Percentiles rank a stretch among this genome's conserved stretches.
Evolutionary conservation across 2,113 vertebrate species (phyloP).

Genomic region (Sander lucioperca): DNA sequence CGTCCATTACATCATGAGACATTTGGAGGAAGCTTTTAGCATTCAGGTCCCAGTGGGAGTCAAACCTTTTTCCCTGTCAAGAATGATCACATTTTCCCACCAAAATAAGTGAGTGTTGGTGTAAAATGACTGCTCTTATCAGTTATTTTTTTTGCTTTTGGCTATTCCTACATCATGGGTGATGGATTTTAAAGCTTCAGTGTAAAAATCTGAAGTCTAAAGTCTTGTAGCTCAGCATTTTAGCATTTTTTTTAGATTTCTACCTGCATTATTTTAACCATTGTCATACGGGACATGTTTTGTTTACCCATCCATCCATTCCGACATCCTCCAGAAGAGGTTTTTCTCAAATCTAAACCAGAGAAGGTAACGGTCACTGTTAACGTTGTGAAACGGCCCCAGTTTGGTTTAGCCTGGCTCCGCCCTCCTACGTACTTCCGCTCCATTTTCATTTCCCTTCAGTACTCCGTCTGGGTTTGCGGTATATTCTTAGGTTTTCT

Average conservation of each 20-base stretch:
- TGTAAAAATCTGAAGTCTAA: too few relatives aligned
- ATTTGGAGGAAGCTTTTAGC: slow-evolving; percentile 19
- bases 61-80: neutral
- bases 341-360: neutral
- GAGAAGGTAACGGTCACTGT: too few relatives aligned
- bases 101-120: neutral
- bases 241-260: neutral
- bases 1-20: neutral
- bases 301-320: neutral
- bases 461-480: too few relatives aligned
- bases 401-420: too few relatives aligned
- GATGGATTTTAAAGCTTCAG: neutral
- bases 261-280: neutral
- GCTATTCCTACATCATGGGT: too few relatives aligned
- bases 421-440: too few relatives aligned
- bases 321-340: neutral
- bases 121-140: neutral
- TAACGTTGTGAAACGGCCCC: too few relatives aligned
- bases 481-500: too few relatives aligned
- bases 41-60: neutral
- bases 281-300: neutral
- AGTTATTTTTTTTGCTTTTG: neutral
- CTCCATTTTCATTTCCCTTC: too few relatives aligned
- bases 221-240: neutral
- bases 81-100: neutral